Percentiles rank a stretch among this genome's conserved stretches.
Conservation (phyloP, 2,888 invertebrate genomes). For the Sarcophaga carnaria region DNA sequence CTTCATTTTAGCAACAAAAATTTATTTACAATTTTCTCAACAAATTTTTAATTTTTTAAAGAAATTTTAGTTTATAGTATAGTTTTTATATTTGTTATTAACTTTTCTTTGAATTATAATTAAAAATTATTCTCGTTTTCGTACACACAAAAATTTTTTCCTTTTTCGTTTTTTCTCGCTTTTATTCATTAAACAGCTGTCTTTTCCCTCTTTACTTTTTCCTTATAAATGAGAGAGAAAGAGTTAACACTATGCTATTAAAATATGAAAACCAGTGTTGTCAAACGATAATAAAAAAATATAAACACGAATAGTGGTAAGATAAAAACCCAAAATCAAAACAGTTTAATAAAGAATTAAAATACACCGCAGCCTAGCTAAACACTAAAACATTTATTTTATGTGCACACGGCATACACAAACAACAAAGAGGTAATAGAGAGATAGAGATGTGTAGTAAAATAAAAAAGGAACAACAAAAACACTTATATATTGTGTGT, state of each 20-base stretch:
- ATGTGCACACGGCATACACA: not conserved
- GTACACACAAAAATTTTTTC: not conserved
- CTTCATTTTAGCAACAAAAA: conserved; percentile 26
- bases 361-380: conserved; percentile 29
- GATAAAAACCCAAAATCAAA: conserved; percentile 56
- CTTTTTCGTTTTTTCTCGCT: conserved; percentile 17
- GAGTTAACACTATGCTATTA: conserved; percentile 57
- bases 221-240: conserved; percentile 54
- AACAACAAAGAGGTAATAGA: too few relatives aligned
- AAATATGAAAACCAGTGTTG: conserved; percentile 61
- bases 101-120: not conserved
- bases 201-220: conserved; percentile 50
- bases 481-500: conserved; percentile 28
- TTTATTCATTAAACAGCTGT: conserved; percentile 61
- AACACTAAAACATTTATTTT: conserved; percentile 21
- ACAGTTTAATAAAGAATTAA: conserved; percentile 45
- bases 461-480: conserved; percentile 36
- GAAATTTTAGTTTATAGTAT: not conserved
- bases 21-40: not conserved
- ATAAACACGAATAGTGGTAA: conserved; percentile 31
- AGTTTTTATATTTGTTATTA: conserved; percentile 19
- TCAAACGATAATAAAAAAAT: conserved; percentile 41
- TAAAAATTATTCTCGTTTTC: not conserved
- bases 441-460: conserved; percentile 2
- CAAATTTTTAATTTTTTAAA: conserved; percentile 9